These are phyloP conservation scores for Epinephelus lanceolatus DNA, from an alignment of 2,113 vertebrate species.

Conservation along the genomic window DNA sequence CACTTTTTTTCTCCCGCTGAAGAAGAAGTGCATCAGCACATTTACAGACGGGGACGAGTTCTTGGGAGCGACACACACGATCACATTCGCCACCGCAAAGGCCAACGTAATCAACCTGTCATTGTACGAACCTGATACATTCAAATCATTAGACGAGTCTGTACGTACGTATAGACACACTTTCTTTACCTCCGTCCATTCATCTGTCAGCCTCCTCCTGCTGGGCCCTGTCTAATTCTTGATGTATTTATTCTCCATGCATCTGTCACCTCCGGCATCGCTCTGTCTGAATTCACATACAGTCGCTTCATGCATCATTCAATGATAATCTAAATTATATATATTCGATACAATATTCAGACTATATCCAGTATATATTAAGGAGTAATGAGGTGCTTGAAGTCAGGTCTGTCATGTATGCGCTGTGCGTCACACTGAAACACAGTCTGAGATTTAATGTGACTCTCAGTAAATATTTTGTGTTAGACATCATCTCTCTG, in stretches of 20 bases:
- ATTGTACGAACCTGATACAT: not conserved
- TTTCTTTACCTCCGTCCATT: not conserved
- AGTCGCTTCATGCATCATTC: conserved; percentile 57
- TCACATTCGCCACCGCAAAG: not conserved
- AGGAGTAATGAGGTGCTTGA: conserved; percentile 29
- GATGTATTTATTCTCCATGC: conserved; percentile 31
- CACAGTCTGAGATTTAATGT: not conserved
- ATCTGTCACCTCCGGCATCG: conserved; percentile 16
- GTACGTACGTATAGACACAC: not conserved
- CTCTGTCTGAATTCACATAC: conserved; percentile 52
- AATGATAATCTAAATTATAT: conserved; percentile 50
- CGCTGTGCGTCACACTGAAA: not conserved
- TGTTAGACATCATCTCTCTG: not conserved
- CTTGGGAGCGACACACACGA: not conserved
- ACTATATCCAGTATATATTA: conserved; percentile 31
- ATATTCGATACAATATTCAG: conserved; percentile 56
- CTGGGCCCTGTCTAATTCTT: conserved; percentile 13
- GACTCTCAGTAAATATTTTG: not conserved
- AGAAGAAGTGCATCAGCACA: conserved; percentile 64
- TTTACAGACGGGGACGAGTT: conserved; percentile 43
- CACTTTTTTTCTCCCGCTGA: not conserved
- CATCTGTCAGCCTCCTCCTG: not conserved
- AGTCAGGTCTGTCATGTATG: not conserved
- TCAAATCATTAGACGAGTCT: not conserved
- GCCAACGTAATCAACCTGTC: conserved; percentile 28